These are phyloP conservation scores for Anas acuta DNA, from an alignment of 2,797 vertebrate species.

Conservation along the genomic window DNA sequence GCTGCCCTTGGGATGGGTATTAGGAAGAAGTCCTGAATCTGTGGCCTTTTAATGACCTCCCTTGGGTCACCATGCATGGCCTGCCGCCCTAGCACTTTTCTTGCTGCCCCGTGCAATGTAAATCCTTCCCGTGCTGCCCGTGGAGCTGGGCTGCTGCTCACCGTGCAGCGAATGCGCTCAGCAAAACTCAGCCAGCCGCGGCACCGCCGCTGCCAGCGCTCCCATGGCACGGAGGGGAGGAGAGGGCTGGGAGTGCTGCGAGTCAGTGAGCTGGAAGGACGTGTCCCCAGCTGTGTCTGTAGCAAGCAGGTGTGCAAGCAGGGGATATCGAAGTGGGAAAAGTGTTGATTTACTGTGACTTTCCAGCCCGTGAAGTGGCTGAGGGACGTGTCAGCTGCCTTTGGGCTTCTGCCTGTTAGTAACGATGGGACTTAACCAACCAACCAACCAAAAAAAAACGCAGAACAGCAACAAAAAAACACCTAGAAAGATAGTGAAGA, in stretches of 20 bases:
- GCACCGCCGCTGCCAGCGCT: not conserved
- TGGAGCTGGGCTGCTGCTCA: not conserved
- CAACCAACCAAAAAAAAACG: not conserved
- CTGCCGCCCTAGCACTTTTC: not conserved
- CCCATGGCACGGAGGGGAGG: not conserved
- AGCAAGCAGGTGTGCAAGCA: not conserved
- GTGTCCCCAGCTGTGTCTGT: not conserved
- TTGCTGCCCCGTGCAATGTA: not conserved
- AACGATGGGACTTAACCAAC: no score
- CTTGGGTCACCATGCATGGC: accelerated
- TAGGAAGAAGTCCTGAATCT: not conserved
- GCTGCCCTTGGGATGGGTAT: not conserved
- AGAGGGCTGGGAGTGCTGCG: not conserved
- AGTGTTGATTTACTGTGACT: not conserved
- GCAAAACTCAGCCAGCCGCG: not conserved
- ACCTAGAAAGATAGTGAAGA: not conserved
- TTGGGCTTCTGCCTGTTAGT: not conserved
- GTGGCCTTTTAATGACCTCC: not conserved
- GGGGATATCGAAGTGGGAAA: not conserved
- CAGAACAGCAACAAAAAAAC: not conserved
- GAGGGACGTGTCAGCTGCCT: not conserved
- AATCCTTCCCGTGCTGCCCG: not conserved
- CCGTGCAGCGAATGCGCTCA: not conserved
- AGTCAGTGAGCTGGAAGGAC: not conserved
- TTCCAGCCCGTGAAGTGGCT: not conserved